Base-by-base conservation (phyloP, 2,797 vertebrate genomes). In the Podarcis lilfordi region DNA sequence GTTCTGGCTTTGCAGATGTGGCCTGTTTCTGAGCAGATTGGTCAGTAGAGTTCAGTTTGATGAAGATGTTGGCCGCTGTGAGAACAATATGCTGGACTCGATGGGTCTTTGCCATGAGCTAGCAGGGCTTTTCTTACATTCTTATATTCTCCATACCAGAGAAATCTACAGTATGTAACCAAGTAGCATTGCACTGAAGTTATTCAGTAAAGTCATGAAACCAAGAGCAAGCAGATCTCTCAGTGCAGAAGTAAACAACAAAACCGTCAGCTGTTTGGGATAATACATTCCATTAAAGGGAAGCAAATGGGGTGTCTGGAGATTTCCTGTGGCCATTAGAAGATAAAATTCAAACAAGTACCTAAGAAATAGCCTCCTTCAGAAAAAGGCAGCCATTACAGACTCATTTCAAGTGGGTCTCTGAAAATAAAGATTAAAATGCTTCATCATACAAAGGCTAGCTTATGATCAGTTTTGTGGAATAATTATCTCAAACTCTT, bases 191-290 rank as follows among this genome's bases (percentile, higher is more conserved):
- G 89, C 55, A 74, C 17, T 81, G 75, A 82, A 59, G 0, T 72
- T 0, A 45, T 61, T 78, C 66, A 88, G 6, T 35, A 90, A 76
- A 89, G 74, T 85, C 32, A 32, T 50, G 27, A 78, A 79, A 23
- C 2, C 80, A 88, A 75, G 78, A 37, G 82, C 37, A 81, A 89
- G 71, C 50, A 25, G 32, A 91, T 76, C 85, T 79, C 40, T 72
- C 29, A 32, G 27, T 29, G 23, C 21, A 69, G 64, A 79, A 86
- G 82, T 92, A 88, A 87, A 84, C 89, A 84, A 89, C n/a, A 80
- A 86, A 89, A 69, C n/a, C 27, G 80, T 78, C 59, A 85, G 43
- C 90, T 89, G 69, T 80, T 74, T 61, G 64, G 13, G 15, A 80
- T 40, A 82, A 89, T 9, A 78, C 81, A 90, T 86, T 2, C 17